These are phyloP conservation scores for Upupa epops DNA, from an alignment of 2,113 vertebrate genomes.

Conservation along the genomic window DNA sequence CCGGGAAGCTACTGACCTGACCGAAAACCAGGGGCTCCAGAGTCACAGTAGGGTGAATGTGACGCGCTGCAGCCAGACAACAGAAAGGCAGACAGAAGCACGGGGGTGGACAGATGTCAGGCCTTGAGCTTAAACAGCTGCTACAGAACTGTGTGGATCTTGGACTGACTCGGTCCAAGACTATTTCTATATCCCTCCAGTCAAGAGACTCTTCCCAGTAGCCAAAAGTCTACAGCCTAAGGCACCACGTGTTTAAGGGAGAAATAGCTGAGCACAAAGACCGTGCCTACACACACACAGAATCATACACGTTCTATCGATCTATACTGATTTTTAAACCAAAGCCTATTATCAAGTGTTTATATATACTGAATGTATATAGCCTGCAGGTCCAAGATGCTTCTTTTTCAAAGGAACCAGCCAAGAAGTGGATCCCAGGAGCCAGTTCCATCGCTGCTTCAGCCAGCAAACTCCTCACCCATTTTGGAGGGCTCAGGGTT, in stretches of 20 bases:
- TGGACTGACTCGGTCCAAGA: neutral
- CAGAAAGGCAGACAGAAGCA: neutral
- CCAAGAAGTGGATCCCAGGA: neutral
- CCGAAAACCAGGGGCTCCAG: constrained; percentile 5
- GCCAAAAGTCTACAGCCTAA: neutral
- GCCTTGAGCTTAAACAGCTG: neutral
- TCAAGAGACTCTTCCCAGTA: neutral
- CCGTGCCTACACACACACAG: neutral
- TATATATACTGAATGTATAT: too few relatives aligned
- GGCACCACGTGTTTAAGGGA: neutral
- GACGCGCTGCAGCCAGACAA: neutral
- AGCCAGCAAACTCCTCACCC: neutral
- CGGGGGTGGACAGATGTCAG: neutral
- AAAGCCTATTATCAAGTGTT: too few relatives aligned
- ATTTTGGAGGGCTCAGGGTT: neutral
- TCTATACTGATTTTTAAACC: too few relatives aligned
- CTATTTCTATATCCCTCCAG: neutral
- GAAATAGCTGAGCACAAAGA: neutral
- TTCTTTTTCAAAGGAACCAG: neutral
- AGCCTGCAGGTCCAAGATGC: neutral
- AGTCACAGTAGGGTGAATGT: neutral
- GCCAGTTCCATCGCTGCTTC: neutral
- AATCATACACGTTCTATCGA: neutral
- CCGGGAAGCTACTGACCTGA: constrained; percentile 41
- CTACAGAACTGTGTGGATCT: neutral